phyloP scores from a whole-genome alignment of 2,113 vertebrate genomes.

The Procavia capensis region DNA sequence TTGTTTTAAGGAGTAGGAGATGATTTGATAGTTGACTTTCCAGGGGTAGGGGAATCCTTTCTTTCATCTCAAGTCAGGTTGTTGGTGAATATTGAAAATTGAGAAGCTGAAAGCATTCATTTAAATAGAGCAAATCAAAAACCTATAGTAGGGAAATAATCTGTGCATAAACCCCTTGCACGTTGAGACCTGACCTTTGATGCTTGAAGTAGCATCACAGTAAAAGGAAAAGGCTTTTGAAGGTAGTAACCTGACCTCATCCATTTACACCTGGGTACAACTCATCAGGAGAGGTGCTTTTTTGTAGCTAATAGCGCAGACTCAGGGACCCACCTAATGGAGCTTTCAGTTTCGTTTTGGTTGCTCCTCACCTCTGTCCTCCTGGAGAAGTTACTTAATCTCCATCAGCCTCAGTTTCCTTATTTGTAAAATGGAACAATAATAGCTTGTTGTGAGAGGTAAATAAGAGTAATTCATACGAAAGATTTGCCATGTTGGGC shows the following conservation, averaged over 20 bases:
- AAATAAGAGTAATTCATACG: background rate
- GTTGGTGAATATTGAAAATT: background rate
- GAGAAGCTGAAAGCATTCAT: background rate
- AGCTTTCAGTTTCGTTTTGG: background rate
- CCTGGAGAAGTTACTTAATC: background rate
- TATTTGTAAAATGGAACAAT: background rate
- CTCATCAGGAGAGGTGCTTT: background rate
- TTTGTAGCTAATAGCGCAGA: background rate
- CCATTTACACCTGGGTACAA: background rate
- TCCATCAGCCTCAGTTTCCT: constrained; percentile 28
- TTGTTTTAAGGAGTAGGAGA: background rate
- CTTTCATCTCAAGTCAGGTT: background rate
- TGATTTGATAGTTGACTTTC: background rate
- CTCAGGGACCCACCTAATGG: background rate
- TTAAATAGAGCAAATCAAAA: constrained; percentile 5
- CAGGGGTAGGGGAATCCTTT: background rate
- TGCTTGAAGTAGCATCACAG: background rate
- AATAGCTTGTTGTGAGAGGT: background rate
- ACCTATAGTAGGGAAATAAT: background rate
- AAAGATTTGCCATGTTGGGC: constrained; percentile 20
- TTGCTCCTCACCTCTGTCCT: background rate
- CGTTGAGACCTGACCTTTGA: background rate
- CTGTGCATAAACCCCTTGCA: background rate
- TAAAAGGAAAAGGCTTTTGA: background rate
- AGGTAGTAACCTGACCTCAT: background rate